These are phyloP conservation scores for Gadus macrocephalus DNA, from an alignment of 2,113 vertebrate genomes.

Conservation along the genomic window DNA sequence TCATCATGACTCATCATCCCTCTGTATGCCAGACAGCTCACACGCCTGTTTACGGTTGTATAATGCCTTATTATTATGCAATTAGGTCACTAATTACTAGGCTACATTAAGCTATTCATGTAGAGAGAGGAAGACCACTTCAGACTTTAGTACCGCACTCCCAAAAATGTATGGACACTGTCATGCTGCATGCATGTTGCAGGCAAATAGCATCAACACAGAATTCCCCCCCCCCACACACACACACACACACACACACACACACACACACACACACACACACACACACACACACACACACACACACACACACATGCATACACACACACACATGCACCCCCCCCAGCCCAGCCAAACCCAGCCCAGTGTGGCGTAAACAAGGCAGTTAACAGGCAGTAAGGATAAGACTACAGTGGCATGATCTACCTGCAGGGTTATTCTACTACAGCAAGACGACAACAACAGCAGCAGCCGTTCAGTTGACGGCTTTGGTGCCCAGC, in stretches of 20 bases:
- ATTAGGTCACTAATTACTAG: too few relatives aligned
- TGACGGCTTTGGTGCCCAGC: slow-evolving; percentile 47
- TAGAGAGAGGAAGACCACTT: too few relatives aligned
- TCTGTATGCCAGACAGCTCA: too few relatives aligned
- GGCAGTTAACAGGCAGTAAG: slow-evolving; percentile 13
- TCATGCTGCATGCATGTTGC: neutral
- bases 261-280: neutral
- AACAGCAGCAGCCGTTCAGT: slow-evolving; percentile 54
- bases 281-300: too few relatives aligned
- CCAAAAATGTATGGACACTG: too few relatives aligned
- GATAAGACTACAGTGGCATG: slow-evolving; percentile 20
- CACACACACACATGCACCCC: neutral
- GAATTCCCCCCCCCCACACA: too few relatives aligned
- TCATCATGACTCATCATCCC: neutral
- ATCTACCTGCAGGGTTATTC: slow-evolving; percentile 35
- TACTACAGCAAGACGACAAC: neutral
- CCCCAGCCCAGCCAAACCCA: neutral
- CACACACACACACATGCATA: too few relatives aligned
- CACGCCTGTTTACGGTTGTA: too few relatives aligned
- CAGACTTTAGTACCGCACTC: too few relatives aligned
- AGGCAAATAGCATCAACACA: slow-evolving; percentile 24
- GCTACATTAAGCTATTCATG: too few relatives aligned
- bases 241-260: too few relatives aligned
- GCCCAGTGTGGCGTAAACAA: slow-evolving; percentile 9
- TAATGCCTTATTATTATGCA: too few relatives aligned